Percentiles rank a stretch among this genome's conserved stretches.
Conservation (phyloP, 2,888 invertebrate genomes). For the Trimorus sp. region DNA sequence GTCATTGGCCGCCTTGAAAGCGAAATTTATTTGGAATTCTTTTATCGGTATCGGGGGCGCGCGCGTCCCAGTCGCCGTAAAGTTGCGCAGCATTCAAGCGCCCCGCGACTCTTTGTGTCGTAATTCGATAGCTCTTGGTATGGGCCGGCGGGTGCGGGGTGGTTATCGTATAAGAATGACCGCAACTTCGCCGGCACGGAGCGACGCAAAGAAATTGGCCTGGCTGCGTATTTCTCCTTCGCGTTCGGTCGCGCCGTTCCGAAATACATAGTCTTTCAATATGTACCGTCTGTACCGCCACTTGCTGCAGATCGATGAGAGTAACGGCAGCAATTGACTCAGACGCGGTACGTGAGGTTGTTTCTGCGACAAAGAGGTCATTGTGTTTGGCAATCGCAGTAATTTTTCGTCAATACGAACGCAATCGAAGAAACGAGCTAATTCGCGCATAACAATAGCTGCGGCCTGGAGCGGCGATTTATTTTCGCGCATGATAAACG, state of each 20-base stretch:
- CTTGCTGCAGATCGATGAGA: conserved; percentile 49
- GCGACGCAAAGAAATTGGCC: conserved; percentile 51
- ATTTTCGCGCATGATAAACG: not conserved
- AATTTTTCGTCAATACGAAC: conserved; percentile 67
- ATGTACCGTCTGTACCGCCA: conserved; percentile 32
- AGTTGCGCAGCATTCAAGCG: conserved; percentile 32
- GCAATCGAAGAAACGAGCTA: conserved; percentile 46
- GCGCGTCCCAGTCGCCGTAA: conserved; percentile 17
- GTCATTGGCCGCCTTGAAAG: not conserved
- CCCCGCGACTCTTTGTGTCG: conserved; percentile 42
- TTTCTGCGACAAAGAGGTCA: conserved; percentile 65
- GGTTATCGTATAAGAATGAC: conserved; percentile 61
- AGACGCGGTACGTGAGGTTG: conserved; percentile 55
- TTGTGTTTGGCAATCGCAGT: conserved; percentile 70
- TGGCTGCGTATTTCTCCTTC: conserved; percentile 47
- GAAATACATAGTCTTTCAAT: conserved; percentile 54
- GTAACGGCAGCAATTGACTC: conserved; percentile 46
- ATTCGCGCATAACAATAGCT: conserved; percentile 37
- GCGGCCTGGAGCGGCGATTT: conserved; percentile 5
- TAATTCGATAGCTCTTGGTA: conserved; percentile 58
- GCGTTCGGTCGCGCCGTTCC: conserved; percentile 27
- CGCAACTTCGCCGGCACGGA: conserved; percentile 42
- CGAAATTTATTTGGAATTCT: conserved; percentile 32
- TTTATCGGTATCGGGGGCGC: conserved; percentile 19
- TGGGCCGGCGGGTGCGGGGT: conserved; percentile 51